Base-by-base conservation (phyloP, 1,140 invertebrate genomes). In the Cotesia glomerata region DNA sequence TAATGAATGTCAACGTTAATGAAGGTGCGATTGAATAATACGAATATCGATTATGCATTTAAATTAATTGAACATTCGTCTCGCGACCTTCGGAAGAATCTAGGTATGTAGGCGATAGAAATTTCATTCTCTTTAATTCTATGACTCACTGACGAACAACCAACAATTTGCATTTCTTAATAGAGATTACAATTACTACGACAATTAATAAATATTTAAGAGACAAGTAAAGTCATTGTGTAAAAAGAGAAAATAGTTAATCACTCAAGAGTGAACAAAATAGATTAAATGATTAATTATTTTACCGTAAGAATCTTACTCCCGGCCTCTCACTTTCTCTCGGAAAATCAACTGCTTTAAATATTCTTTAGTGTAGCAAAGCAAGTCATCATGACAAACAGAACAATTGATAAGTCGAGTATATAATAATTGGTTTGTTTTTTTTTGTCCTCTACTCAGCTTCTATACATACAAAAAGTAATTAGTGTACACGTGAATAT, bases 71-170 rank as follows among this genome's bases (percentile, higher is more conserved):
- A 71, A 51, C 49, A 71, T 71, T 71, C 61, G 69, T 71, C 16
- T 58, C 56, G 58, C 68, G 69, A 71, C 61, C 69, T 71, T 64
- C 61, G 45, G 13, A 45, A 45, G 45, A 63, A 64, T 71, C 36
- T 54, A 71, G 59, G 61, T 64, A 70, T 63, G 69, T 70, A 62
- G 59, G 59, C 45, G 51, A 63, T 63, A 63, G 69, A 71, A 71
- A 71, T 64, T 71, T 59, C 16, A 56, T 59, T 65, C 39, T 51
- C 36, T 18, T 34, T 16, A 70, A 70, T 63, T 70, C 36, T 35
- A 70, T 70, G 68, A 70, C 54, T 70, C 68, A 70, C 39, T 45
- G 39, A 45, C 39, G 39, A 7, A 45, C 39, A 45, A 45, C 39
- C 11, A 45, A 45, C 2, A 45, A 45, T 9, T 45, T 9, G 7